Conservation (phyloP, 2,888 invertebrate species). For the Rotaria socialis region DNA sequence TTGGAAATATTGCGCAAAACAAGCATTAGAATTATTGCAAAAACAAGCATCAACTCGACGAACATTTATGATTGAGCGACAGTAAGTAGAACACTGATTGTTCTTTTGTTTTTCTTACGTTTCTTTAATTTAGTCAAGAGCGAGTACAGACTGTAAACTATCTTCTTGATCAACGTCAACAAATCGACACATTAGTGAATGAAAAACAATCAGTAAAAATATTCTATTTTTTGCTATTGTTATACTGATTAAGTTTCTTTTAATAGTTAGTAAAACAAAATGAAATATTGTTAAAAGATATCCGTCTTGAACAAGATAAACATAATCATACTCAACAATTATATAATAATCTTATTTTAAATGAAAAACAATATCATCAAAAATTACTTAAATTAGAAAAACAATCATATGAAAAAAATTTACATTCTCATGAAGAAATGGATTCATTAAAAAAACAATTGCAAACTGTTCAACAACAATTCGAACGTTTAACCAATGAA, state of each 20-base stretch:
- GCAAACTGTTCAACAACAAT: neutral
- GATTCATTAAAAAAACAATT: neutral
- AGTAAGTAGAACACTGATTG: neutral
- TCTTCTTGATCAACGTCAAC: neutral
- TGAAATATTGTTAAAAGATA: neutral
- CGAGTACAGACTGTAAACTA: neutral
- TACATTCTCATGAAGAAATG: neutral
- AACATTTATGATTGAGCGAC: constrained; percentile 10
- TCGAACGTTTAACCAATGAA: neutral
- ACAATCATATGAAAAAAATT: neutral
- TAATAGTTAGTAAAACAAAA: neutral
- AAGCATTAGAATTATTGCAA: neutral
- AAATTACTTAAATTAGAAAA: neutral
- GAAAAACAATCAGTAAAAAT: neutral
- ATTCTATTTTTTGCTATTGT: neutral
- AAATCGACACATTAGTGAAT: neutral
- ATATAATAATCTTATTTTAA: neutral
- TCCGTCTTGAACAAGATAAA: neutral
- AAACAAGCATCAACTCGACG: constrained; percentile 15
- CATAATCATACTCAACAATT: neutral
- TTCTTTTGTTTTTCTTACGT: no score
- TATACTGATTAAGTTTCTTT: neutral
- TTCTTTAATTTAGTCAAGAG: neutral
- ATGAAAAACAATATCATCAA: neutral
- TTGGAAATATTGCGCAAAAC: neutral